These are phyloP conservation scores for Bombus soroeensis DNA, from an alignment of 1,140 invertebrate genomes.

Conservation along the genomic window DNA sequence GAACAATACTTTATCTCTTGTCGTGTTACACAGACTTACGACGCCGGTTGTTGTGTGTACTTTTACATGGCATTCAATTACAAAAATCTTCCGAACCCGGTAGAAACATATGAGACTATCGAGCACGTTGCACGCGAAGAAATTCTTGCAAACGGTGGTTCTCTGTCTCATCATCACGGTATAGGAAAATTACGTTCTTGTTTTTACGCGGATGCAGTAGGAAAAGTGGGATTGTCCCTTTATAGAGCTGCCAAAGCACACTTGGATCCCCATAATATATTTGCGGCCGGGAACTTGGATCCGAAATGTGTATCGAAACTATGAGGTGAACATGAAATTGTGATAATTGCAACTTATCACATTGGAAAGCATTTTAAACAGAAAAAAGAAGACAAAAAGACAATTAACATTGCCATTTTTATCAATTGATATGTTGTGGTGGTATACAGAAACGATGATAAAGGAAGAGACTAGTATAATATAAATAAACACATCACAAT, in stretches of 20 bases:
- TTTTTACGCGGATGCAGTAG: slow-evolving; percentile 92
- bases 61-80: slow-evolving; percentile 98
- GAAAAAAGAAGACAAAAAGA: neutral
- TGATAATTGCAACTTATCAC: neutral
- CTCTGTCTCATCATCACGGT: slow-evolving; percentile 98
- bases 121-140: slow-evolving; percentile 94
- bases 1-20: slow-evolving; percentile 88
- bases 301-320: slow-evolving; percentile 74
- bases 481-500: slow-evolving; percentile 58
- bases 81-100: slow-evolving; percentile 86
- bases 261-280: slow-evolving; percentile 97
- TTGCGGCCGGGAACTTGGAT: slow-evolving; percentile 92
- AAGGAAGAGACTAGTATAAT: slow-evolving; percentile 51
- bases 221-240: slow-evolving; percentile 88
- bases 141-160: slow-evolving; percentile 95
- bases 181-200: slow-evolving; percentile 95
- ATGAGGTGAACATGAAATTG: slow-evolving; percentile 52
- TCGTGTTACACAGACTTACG: slow-evolving; percentile 98
- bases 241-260: slow-evolving; percentile 92
- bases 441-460: slow-evolving; percentile 32
- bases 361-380: neutral
- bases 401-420: slow-evolving; percentile 37
- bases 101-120: slow-evolving; percentile 92
- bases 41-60: slow-evolving; percentile 98
- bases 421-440: slow-evolving; percentile 9